Percentiles rank a stretch among this genome's conserved stretches.
Evolutionary conservation across 2,888 invertebrate genomes (phyloP).

Genomic region (Eupeodes luniger): DNA sequence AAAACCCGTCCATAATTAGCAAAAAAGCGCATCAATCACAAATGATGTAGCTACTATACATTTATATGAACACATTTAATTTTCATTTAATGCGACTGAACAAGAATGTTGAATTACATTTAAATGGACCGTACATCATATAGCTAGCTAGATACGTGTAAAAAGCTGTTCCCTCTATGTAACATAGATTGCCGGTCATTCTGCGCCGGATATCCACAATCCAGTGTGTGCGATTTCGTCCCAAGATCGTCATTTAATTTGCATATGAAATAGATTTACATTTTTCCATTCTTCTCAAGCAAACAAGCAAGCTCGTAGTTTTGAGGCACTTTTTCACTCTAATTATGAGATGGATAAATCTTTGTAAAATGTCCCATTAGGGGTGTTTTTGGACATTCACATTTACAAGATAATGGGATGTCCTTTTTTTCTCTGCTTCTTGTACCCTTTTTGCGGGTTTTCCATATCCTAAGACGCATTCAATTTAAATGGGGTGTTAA

Average conservation of each 20-base stretch:
- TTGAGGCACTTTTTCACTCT: slow-evolving; percentile 52
- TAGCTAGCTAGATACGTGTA: not conserved
- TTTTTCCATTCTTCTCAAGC: slow-evolving; percentile 43
- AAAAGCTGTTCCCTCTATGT: not conserved
- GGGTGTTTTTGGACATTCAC: slow-evolving; percentile 73
- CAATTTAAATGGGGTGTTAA: slow-evolving; percentile 73
- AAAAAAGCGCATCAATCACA: slow-evolving; percentile 74
- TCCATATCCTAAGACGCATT: slow-evolving; percentile 6
- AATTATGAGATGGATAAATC: slow-evolving; percentile 75
- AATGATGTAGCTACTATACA: slow-evolving; percentile 35
- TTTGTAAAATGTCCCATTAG: slow-evolving; percentile 69
- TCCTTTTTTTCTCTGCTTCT: slow-evolving; percentile 17
- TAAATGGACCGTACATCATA: slow-evolving; percentile 53
- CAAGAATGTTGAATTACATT: slow-evolving; percentile 39
- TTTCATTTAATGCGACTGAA: slow-evolving; percentile 52
- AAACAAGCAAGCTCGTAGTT: not conserved
- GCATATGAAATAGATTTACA: slow-evolving; percentile 74
- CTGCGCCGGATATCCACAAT: slow-evolving; percentile 51
- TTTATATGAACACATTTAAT: slow-evolving; percentile 46
- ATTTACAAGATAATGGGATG: slow-evolving; percentile 56
- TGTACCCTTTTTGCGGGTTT: not conserved
- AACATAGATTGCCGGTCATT: slow-evolving; percentile 67
- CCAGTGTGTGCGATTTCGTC: slow-evolving; percentile 52
- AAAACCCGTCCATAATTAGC: slow-evolving; percentile 71
- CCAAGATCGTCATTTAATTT: slow-evolving; percentile 58